These are phyloP conservation scores for Thalassoma bifasciatum DNA, from an alignment of 2,113 vertebrate species.

Conservation along the genomic window DNA sequence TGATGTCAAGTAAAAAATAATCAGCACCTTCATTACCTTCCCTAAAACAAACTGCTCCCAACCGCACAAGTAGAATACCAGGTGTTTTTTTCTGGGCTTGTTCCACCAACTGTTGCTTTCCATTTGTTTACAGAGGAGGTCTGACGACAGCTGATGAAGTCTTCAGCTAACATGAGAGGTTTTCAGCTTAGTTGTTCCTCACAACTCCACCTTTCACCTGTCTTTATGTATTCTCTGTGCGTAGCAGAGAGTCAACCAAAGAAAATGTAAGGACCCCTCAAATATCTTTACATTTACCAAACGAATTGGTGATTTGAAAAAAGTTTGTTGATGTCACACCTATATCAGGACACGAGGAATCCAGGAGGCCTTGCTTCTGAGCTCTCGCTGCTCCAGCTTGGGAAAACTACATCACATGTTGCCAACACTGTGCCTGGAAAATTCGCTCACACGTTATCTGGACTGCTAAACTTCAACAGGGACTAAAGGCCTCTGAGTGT, in stretches of 20 bases:
- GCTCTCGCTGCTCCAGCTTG: slow-evolving; percentile 5
- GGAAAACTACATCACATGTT: slow-evolving; percentile 58
- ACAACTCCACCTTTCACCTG: slow-evolving; percentile 1
- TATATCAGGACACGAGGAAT: background rate
- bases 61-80: slow-evolving; percentile 49
- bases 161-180: slow-evolving; percentile 15
- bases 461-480: slow-evolving; percentile 54
- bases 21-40: too few species aligned
- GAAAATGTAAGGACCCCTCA: background rate
- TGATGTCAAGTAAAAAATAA: too few species aligned
- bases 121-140: slow-evolving; percentile 69
- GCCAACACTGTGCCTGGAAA: slow-evolving; percentile 53
- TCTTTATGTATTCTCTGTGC: background rate
- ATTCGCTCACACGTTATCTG: slow-evolving; percentile 68
- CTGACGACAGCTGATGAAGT: slow-evolving; percentile 67
- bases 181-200: slow-evolving; percentile 15
- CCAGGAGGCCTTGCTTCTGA: slow-evolving; percentile 19
- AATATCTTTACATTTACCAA: too few species aligned
- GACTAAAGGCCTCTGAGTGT: slow-evolving; percentile 37
- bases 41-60: background rate
- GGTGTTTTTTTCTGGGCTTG: slow-evolving; percentile 57
- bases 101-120: slow-evolving; percentile 70
- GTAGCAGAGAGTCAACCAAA: background rate
- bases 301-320: background rate
- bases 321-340: background rate